Percentiles rank a stretch among this genome's conserved stretches.
Evolutionary conservation across 2,797 vertebrate genomes (phyloP).

Genomic region (Sebastes hubbsi): DNA sequence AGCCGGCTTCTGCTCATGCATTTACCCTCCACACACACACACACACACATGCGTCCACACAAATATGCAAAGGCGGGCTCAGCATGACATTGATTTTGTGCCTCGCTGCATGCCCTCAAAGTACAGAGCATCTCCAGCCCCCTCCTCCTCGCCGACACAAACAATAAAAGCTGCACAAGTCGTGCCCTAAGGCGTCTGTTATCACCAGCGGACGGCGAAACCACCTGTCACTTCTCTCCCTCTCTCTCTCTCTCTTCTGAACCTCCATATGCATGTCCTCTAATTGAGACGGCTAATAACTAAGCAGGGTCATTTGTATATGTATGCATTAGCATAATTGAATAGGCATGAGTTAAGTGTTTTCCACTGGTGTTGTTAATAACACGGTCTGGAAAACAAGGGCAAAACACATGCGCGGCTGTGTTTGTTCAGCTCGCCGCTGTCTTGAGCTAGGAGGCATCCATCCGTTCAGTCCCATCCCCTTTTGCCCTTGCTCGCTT

Average conservation of each 20-base stretch:
- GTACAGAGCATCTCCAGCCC: slow-evolving; percentile 1
- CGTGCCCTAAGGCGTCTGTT: slow-evolving; percentile 34
- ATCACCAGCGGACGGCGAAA: slow-evolving; percentile 46
- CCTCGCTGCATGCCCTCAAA: slow-evolving; percentile 21
- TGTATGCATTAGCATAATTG: slow-evolving; percentile 78
- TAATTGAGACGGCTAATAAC: slow-evolving; percentile 72
- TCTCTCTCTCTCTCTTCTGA: not conserved
- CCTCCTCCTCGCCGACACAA: not conserved
- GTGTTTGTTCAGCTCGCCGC: slow-evolving; percentile 17
- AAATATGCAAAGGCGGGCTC: slow-evolving; percentile 19
- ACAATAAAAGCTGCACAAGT: slow-evolving; percentile 46
- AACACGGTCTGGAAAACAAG: slow-evolving; percentile 32
- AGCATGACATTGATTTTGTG: slow-evolving; percentile 53
- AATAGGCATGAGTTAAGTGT: slow-evolving; percentile 74
- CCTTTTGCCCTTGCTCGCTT: not conserved
- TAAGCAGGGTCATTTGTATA: slow-evolving; percentile 72
- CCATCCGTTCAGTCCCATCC: slow-evolving; percentile 9
- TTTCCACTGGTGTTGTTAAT: slow-evolving; percentile 71
- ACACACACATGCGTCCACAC: not conserved
- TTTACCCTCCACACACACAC: not conserved
- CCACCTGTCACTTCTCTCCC: slow-evolving; percentile 12
- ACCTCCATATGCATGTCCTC: slow-evolving; percentile 46
- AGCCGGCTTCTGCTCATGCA: not conserved
- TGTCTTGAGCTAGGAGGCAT: slow-evolving; percentile 14
- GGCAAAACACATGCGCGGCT: slow-evolving; percentile 1